Evolutionary conservation across 2,888 invertebrate genomes (phyloP).

Genomic region (Paralinhomoeus sp.): DNA sequence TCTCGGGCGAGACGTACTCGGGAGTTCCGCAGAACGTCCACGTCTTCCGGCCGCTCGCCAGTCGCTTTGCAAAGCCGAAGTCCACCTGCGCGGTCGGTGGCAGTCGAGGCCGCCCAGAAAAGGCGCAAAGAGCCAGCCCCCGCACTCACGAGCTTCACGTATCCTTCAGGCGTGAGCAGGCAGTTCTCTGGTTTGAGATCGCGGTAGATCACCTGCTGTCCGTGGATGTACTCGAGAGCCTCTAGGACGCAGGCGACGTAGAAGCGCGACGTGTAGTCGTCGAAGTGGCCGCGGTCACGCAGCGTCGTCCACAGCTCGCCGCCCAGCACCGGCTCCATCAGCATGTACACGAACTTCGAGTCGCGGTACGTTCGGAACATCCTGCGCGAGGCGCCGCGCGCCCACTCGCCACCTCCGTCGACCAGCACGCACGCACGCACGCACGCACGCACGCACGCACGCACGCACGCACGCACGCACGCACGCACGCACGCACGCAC

Average conservation of each 20-base stretch:
- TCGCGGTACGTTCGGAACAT: constrained; percentile 72
- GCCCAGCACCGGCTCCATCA: constrained; percentile 79
- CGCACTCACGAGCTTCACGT: constrained; percentile 51
- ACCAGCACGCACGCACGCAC: too few relatives aligned
- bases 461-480: too few relatives aligned
- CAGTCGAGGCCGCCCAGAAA: too few relatives aligned
- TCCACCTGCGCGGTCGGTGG: too few relatives aligned
- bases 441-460: too few relatives aligned
- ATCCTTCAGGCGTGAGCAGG: constrained; percentile 67
- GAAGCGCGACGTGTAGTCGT: constrained; percentile 37
- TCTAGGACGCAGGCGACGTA: constrained; percentile 83
- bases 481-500: too few relatives aligned
- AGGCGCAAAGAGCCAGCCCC: too few relatives aligned
- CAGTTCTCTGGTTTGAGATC: constrained; percentile 61
- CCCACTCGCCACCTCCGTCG: too few relatives aligned
- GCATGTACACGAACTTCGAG: constrained; percentile 68
- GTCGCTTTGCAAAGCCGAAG: constrained; percentile 74
- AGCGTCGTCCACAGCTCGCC: constrained; percentile 88
- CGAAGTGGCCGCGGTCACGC: constrained; percentile 16
- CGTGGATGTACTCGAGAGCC: constrained; percentile 89
- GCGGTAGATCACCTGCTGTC: constrained; percentile 77
- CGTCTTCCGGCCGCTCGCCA: constrained; percentile 54
- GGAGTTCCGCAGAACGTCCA: constrained; percentile 91
- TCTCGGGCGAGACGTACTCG: constrained; percentile 42
- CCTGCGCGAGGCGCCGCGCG: too few relatives aligned